Percentiles rank a stretch among this genome's conserved stretches.
These are phyloP conservation scores for Myoxocephalus aenaeus DNA, from an alignment of 2,797 vertebrate genomes.

Conservation along the genomic window DNA sequence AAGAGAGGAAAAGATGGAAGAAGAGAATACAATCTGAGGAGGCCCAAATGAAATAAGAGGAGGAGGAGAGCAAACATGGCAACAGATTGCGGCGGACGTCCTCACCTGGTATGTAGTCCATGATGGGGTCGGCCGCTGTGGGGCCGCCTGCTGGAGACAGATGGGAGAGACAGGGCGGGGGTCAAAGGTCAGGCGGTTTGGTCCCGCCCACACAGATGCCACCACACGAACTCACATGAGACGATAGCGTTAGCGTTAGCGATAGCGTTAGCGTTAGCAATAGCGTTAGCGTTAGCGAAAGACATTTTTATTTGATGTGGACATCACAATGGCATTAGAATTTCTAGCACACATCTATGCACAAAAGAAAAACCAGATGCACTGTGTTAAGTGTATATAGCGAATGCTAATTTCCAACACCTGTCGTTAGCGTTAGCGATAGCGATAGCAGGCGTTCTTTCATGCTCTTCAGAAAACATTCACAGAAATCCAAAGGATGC, in stretches of 20 bases:
- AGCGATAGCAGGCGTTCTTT: not conserved
- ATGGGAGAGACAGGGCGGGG: constrained; percentile 62
- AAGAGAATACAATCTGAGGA: not conserved
- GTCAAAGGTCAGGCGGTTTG: constrained; percentile 59
- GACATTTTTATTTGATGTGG: no score
- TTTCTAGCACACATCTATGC: no score
- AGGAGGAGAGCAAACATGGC: constrained; percentile 11
- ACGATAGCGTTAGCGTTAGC: not conserved
- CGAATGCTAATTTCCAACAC: no score
- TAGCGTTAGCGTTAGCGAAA: no score
- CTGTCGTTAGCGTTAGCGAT: no score
- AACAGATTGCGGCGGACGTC: constrained; percentile 27
- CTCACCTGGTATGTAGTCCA: constrained; percentile 79
- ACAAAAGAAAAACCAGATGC: no score
- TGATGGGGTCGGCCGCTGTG: constrained; percentile 38
- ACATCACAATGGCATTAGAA: no score
- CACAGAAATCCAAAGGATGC: not conserved
- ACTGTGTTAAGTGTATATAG: no score
- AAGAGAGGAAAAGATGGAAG: not conserved
- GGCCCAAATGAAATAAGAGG: not conserved
- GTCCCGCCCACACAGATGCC: constrained; percentile 54
- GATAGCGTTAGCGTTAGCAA: no score
- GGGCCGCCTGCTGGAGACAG: constrained; percentile 64
- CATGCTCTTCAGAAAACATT: not conserved
- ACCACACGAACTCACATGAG: constrained; percentile 10